Base-by-base conservation (phyloP, 2,113 vertebrate genomes). In the Thinocorus orbignyianus region DNA sequence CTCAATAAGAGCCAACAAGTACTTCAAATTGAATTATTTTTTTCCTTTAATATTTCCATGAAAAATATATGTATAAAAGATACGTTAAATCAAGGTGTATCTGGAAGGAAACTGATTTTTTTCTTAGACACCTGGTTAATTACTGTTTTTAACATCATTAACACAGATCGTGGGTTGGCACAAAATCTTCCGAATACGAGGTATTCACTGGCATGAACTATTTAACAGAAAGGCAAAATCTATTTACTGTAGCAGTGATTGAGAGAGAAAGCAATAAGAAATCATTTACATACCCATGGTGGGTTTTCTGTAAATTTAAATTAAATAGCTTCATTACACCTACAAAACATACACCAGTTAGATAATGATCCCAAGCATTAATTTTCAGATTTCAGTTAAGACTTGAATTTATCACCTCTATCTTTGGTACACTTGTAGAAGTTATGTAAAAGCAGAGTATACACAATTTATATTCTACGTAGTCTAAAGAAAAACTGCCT, bases 341-440 rank as follows among this genome's bases (percentile, higher is more conserved):
- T 88, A 66, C 49, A 84, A 73, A 91, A 81, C 2, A 16, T 51
- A 52, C 35, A 91, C 4, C 13, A 35, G 18, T 44, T 58, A 54
- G 28, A 30, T 90, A 92, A 93, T 70, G 51, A 88, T 68, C 33
- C 1, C 1, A 51, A 69, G 19, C 13, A 72, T 26, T 95, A 52
- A 51, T 84, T 92, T 94, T 91, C 65, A 74, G 77, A 81, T 86
- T 92, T 89, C 44, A 72, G 41, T 81, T 92, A 81, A 62, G 31
- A 69, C 37, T 71, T 61, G 7, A 79, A 57, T 49, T 79, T 79
- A 46, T 74, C 25, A 28, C 37, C 22, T 89, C 77, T 93, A 19
- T 89, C 48, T 85, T 94, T 84, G 35, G 28, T 65, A n/a, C 79
- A 19, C n/a, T 60, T 72, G 37, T 85, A 49, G 42, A 86, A 91